Base-by-base conservation (phyloP, 2,113 vertebrate genomes). In the Oriolus oriolus region DNA sequence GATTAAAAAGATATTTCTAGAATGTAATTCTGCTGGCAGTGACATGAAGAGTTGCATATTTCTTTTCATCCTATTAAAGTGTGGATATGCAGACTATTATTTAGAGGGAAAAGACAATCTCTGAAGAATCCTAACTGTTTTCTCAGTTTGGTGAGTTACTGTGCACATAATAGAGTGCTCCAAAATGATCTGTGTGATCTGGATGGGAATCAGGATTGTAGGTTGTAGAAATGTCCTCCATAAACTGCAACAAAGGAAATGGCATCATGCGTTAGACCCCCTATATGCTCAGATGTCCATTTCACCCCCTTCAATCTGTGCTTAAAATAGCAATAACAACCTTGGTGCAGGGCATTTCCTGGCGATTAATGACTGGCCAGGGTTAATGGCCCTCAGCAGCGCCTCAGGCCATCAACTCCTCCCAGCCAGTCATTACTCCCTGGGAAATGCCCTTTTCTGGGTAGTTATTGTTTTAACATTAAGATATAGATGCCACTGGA, bases 371-470 rank as follows among this genome's bases (percentile, higher is more conserved):
- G 84, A 84, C 89, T 7, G 31, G 85, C 49, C 87, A 63, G 90
- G 86, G 90, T 97, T 96, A 96, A 96, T 89, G 85, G 91, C 89
- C 74, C 95, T 93, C 78, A 93, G 96, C 96, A 94, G 88, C 77
- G 90, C 96, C 95, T 96, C 80, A 56, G 91, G 91, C 94, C 86
- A 95, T 95, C 95, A 96, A 89, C 90, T 95, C 88, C 93, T 96
- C 93, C 86, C 89, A 85, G 66, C 54, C 93, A 93, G 90, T 86
- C 93, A 96, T 95, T 97, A 80, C 81, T 97, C 70, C 91, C 87
- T 84, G 71, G 81, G 91, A 97, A 96, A 87, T 97, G 89, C 84
- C 87, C 87, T 94, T 89, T 89, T 76, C 91, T 86, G 70, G 49
- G 56, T 88, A 86, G 44, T 87, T 90, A 91, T 22, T 95, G 92